These are phyloP conservation scores for Neodontobutis hainanensis DNA, from an alignment of 2,113 vertebrate genomes.

Conservation along the genomic window DNA sequence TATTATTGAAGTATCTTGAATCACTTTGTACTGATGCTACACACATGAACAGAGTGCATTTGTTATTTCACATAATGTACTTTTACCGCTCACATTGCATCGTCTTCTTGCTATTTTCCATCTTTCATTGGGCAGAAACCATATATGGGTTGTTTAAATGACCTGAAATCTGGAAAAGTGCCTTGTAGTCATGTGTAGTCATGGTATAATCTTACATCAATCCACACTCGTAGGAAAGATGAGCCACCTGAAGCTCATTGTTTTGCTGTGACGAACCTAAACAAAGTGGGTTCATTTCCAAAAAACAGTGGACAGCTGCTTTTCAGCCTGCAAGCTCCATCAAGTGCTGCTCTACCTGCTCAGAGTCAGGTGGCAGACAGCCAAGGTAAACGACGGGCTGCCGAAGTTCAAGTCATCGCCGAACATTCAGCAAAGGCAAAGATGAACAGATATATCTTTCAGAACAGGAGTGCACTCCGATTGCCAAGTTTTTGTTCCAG, in stretches of 20 bases:
- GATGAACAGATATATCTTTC: slow-evolving; percentile 23
- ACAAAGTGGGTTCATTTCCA: slow-evolving; percentile 23
- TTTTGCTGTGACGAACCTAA: slow-evolving; percentile 34
- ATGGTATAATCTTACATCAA: slow-evolving; percentile 1
- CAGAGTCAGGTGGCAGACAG: slow-evolving; percentile 33
- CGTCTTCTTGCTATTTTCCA: neutral
- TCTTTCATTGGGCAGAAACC: neutral
- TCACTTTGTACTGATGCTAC: no score
- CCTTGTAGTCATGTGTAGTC: neutral
- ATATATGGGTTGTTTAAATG: neutral
- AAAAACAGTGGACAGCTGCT: slow-evolving; percentile 30
- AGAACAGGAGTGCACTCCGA: neutral
- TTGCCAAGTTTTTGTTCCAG: slow-evolving; percentile 15
- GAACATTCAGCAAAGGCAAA: slow-evolving; percentile 20
- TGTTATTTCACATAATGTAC: no score
- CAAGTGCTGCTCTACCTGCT: slow-evolving; percentile 34
- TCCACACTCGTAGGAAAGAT: neutral
- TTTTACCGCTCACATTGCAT: neutral
- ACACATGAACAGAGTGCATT: no score
- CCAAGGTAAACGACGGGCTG: slow-evolving; percentile 39
- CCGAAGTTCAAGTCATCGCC: slow-evolving; percentile 26
- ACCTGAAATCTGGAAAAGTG: neutral
- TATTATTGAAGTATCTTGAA: no score
- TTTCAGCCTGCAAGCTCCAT: slow-evolving; percentile 27
- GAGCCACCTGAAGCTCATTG: slow-evolving; percentile 20